These are phyloP conservation scores for Leptinotarsa undecemlineata DNA, from an alignment of 1,140 invertebrate genomes.

Conservation along the genomic window DNA sequence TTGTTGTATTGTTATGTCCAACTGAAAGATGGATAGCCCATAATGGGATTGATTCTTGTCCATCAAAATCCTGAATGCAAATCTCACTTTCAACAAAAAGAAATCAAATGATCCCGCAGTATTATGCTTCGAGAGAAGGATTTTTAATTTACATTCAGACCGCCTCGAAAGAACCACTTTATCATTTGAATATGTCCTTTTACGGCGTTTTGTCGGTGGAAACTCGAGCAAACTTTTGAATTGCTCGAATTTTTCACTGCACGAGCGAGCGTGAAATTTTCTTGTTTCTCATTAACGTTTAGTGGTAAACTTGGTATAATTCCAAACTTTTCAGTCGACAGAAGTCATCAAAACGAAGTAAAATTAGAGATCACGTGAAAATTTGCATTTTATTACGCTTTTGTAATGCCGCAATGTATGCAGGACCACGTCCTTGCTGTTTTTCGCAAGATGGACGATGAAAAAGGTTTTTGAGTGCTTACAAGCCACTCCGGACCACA, in stretches of 20 bases:
- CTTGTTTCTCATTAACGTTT: neutral
- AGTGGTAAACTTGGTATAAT: slow-evolving; percentile 8
- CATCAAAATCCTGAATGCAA: no score
- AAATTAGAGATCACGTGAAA: slow-evolving; percentile 3
- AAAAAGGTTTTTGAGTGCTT: slow-evolving; percentile 1
- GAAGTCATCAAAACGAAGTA: neutral
- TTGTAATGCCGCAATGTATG: neutral
- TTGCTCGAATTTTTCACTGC: neutral
- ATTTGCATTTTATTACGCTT: slow-evolving; percentile 1
- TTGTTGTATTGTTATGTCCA: no score
- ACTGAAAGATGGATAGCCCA: no score
- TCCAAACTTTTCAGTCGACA: neutral
- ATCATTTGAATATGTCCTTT: slow-evolving; percentile 8
- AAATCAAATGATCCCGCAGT: neutral
- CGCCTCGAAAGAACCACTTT: neutral
- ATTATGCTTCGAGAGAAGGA: neutral
- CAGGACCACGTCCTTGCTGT: neutral
- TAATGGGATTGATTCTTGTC: no score
- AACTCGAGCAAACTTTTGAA: slow-evolving; percentile 3
- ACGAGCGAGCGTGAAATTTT: neutral
- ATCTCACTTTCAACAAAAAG: neutral
- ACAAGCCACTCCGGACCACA: neutral
- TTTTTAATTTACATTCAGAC: neutral
- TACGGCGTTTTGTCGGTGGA: neutral
- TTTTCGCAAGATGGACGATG: neutral